Evolutionary conservation across 1,140 invertebrate species (phyloP), one percentile per base, ranked within the genome.

Genomic region (Drosophila novamexicana): DNA sequence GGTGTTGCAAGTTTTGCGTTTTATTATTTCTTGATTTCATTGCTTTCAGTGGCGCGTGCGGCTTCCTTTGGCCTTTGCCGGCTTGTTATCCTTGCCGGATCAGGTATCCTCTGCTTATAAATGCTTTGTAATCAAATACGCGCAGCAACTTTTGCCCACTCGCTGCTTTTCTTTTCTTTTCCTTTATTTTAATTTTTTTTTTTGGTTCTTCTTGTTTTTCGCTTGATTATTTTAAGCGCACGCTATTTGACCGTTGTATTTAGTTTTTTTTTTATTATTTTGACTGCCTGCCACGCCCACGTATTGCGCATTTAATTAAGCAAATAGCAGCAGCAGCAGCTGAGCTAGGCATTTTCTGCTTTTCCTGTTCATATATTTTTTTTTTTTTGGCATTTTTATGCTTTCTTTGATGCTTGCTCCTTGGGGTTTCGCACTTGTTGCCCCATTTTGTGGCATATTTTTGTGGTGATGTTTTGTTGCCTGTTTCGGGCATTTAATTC

Each of bases 71-170:
- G 10, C 47, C 7, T 57, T 42, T 57, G 61, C 29, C 16, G 42
- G 53, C 59, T 73, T 75, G 59, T 70, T 63, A 77, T 52, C 64
- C 67, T 62, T 72, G 47, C 56, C 14, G 18, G 12, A 49, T 7
- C 34, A 16, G 29, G 45, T 66, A 53, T 49, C 56, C 57, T 6
- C 3, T 67, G 53, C 62, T 74, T 83, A 84, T 78, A 84, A 83
- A 84, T 88, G 69, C 70, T 73, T 80, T 75, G 84, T 75, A 84
- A 84, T 89, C 67, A 89, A 89, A 83, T 83, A 89, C 58, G 63
- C 53, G 44, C 64, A 37, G 63, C 57, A 37, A 66, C 50, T 62
- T 74, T 73, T 62, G 36, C 45, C 44, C 16, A 42, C 49, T 54
- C 54, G 58, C 64, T 61, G 37, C 63, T 56, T 58, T 53, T 65